phyloP scores from a whole-genome alignment of 2,113 vertebrate genomes.

The Tiliqua scincoides region DNA sequence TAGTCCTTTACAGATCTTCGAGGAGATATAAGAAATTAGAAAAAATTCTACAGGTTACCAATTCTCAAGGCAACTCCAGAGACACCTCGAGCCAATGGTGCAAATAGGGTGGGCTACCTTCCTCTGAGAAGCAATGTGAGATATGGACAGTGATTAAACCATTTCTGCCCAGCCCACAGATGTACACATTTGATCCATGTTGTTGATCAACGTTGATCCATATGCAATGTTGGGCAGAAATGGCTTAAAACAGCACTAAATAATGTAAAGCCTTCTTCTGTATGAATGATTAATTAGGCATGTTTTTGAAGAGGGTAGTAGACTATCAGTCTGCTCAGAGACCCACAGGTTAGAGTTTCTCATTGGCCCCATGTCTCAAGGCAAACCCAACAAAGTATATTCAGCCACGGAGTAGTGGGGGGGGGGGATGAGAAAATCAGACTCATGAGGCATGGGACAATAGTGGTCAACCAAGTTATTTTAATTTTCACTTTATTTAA shows the following conservation, averaged over 20 bases:
- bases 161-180: no score
- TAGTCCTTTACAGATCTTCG: neutral
- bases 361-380: neutral
- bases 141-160: neutral
- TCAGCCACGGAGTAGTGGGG: neutral
- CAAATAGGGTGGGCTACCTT: neutral
- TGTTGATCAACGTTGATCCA: no score
- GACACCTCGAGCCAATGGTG: neutral
- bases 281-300: neutral
- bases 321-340: neutral
- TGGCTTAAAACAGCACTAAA: neutral
- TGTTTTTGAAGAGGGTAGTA: neutral
- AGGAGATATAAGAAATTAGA: neutral
- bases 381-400: neutral
- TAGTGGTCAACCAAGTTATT: neutral
- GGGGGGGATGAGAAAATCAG: neutral
- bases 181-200: no score
- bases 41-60: neutral
- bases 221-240: no score
- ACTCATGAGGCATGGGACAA: neutral
- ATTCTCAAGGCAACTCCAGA: neutral
- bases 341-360: neutral
- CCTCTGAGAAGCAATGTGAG: neutral
- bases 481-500: neutral
- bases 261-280: neutral